Percentiles rank a stretch among this genome's conserved stretches.
Evolutionary conservation across 2,888 invertebrate genomes (phyloP).

Genomic region (Heteropelma amictum): DNA sequence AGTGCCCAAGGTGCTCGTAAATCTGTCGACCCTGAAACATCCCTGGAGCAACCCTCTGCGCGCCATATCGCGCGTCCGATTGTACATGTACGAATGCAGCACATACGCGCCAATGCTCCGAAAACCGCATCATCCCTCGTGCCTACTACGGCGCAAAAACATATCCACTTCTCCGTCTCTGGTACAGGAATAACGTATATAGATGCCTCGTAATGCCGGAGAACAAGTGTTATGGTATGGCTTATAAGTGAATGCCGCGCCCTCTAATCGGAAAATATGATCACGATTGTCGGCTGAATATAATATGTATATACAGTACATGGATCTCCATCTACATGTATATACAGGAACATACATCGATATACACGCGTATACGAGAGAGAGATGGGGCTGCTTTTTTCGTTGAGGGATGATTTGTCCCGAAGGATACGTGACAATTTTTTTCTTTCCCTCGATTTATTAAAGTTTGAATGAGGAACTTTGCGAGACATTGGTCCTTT

Average conservation of each 20-base stretch:
- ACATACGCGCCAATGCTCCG: constrained; percentile 25
- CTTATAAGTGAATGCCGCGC: constrained; percentile 77
- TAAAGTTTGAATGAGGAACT: background rate
- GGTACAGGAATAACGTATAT: constrained; percentile 7
- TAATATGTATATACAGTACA: background rate
- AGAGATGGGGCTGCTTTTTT: constrained; percentile 6
- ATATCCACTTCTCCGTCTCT: constrained; percentile 19
- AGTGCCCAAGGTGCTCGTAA: constrained; percentile 78
- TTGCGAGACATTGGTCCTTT: background rate
- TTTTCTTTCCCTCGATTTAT: constrained; percentile 4
- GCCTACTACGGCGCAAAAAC: constrained; percentile 44
- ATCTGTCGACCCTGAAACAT: constrained; percentile 72
- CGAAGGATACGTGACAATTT: background rate
- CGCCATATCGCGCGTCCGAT: constrained; percentile 38
- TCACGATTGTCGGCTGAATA: constrained; percentile 72
- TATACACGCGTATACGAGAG: background rate
- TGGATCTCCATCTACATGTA: too few relatives aligned
- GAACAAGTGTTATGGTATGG: constrained; percentile 78
- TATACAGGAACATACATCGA: too few relatives aligned
- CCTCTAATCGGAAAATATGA: constrained; percentile 78
- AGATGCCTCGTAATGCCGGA: constrained; percentile 74
- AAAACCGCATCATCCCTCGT: constrained; percentile 35
- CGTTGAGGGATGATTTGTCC: constrained; percentile 21
- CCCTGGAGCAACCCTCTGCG: constrained; percentile 54
- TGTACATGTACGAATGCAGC: constrained; percentile 10